A percentile compares a stretch with the other conserved stretches of the same genome.
Evolutionary conservation across 2,113 vertebrate species (phyloP).

Genomic region (Anhinga rufa): DNA sequence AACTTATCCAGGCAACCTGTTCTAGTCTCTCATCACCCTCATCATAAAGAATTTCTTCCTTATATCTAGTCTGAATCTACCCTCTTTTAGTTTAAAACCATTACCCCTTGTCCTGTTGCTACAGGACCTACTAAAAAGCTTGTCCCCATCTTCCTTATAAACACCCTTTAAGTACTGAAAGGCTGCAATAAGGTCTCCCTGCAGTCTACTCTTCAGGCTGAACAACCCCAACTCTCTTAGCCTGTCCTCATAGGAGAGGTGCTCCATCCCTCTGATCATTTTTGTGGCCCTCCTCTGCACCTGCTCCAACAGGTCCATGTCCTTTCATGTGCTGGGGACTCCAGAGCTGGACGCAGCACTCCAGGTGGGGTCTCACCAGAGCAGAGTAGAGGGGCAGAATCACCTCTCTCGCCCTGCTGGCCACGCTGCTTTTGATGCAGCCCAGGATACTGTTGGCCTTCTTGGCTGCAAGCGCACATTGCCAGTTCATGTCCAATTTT

Average conservation of each 20-base stretch:
- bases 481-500: background rate
- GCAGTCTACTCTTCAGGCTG: background rate
- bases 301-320: background rate
- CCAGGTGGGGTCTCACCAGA: background rate
- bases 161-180: background rate
- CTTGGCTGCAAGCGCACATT: background rate
- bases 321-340: background rate
- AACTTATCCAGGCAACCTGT: background rate
- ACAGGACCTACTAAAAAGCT: background rate
- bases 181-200: too few species aligned
- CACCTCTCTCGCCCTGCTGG: background rate
- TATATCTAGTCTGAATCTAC: background rate
- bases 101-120: background rate
- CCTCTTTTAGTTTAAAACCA: background rate
- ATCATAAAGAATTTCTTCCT: background rate
- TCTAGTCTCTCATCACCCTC: background rate
- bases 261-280: background rate
- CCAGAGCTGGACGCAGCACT: background rate
- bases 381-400: background rate
- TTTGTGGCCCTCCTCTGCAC: background rate
- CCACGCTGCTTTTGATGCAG: background rate
- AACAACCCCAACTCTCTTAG: background rate
- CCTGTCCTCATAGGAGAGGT: background rate
- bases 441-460: background rate
- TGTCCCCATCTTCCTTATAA: background rate